Conservation (phyloP, 2,888 invertebrate species). For the Napeogenes sylphis region DNA sequence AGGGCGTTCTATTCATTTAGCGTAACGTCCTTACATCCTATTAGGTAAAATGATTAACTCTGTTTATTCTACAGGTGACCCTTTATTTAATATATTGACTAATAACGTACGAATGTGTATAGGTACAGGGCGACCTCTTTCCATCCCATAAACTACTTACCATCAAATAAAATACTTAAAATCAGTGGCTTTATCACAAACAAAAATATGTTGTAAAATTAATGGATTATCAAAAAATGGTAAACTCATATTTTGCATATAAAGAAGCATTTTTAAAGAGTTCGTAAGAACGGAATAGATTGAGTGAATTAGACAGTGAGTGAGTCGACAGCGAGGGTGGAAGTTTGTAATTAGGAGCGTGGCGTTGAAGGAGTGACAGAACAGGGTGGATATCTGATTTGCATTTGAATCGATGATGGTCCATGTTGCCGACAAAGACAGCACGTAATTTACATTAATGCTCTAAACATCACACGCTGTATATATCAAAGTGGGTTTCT, state of each 20-base stretch:
- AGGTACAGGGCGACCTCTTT: too few species aligned
- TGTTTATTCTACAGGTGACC: not conserved
- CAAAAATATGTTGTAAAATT: too few species aligned
- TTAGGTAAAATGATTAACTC: not conserved
- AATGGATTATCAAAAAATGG: too few species aligned
- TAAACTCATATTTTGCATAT: too few species aligned
- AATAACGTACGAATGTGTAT: too few species aligned
- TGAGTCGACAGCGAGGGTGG: conserved; percentile 19
- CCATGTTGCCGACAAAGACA: conserved; percentile 25
- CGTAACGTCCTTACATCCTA: not conserved
- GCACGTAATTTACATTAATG: conserved; percentile 19
- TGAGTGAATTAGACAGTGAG: conserved; percentile 27
- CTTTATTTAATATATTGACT: too few species aligned
- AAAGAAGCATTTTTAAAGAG: too few species aligned
- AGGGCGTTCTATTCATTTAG: conserved; percentile 1
- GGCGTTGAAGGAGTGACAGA: conserved; percentile 26
- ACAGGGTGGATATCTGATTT: conserved; percentile 29
- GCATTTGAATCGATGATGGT: conserved; percentile 32
- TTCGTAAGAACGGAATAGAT: conserved; percentile 11
- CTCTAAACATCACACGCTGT: not conserved
- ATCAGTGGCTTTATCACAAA: too few species aligned
- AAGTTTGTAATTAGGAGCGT: conserved; percentile 28
- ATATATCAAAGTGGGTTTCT: not conserved
- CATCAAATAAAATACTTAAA: too few species aligned
- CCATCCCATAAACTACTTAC: too few species aligned